Evolutionary conservation across 2,797 vertebrate species (phyloP), one percentile per base, ranked within the genome.

Genomic region (Oceanodroma leucorhoa): DNA sequence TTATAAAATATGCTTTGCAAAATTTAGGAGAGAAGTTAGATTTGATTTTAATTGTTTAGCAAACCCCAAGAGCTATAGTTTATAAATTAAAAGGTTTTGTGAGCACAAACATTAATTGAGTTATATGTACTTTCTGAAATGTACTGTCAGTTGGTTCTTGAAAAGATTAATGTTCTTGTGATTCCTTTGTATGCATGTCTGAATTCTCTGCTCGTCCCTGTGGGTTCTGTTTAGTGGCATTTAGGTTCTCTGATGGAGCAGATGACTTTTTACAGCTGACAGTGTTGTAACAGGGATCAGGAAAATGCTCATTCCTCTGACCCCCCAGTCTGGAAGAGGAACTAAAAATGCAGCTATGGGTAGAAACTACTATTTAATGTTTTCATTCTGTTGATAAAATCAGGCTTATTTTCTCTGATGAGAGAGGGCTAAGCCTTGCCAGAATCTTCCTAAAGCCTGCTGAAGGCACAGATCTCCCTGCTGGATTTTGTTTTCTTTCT

Each of bases 141-240:
- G 23, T 91, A 94, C 79, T 94, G 91, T 94, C 93, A 93, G 80
- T 96, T 91, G 30, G 69, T 76, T 95, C 92, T 91, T 51, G 80
- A 72, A 91, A 96, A 96, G 94, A 96, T 94, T 96, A 94, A 96
- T 95, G 95, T 84, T 83, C 90, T 89, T 62, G 26, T 72, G 67
- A 94, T 90, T 92, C 58, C 58, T 86, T 87, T 82, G 75, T 89
- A 89, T 78, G 83, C 83, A 45, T 58, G 58, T 81, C 75, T 81
- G 87, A 88, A 92, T 84, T 71, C 78, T 77, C 66, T 0, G 0
- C 87, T 84, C 12, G 22, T 91, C 89, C 89, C 90, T 65, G 11
- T 88, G 87, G 77, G 79, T 88, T 87, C 72, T 93, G 29, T 66
- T 96, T 93, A 90, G 93, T 93, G 91, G 91, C 83, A 94, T 93